Evolutionary conservation across 2,888 invertebrate species (phyloP).

Genomic region (Leptopilina syphax): DNA sequence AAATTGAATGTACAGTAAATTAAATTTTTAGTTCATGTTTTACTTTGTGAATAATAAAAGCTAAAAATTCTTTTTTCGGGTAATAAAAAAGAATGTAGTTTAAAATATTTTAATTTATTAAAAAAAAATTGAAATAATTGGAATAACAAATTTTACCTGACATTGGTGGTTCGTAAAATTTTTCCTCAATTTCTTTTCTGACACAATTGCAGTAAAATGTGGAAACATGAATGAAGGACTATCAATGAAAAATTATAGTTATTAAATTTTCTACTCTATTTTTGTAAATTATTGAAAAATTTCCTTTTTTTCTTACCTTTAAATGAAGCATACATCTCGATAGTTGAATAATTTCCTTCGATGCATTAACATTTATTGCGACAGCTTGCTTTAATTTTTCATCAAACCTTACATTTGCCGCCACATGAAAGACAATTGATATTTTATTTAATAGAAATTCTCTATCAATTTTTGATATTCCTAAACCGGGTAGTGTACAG

Average conservation of each 20-base stretch:
- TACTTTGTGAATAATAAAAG: no score
- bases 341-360: constrained; percentile 86
- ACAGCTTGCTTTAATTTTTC: constrained; percentile 88
- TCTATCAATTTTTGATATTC: constrained; percentile 81
- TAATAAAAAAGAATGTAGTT: no score
- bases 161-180: constrained; percentile 75
- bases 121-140: no score
- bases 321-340: constrained; percentile 85
- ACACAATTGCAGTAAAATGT: constrained; percentile 89
- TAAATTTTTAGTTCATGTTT: no score
- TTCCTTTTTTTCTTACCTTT: constrained; percentile 78
- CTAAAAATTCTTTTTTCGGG: no score
- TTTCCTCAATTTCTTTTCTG: constrained; percentile 72
- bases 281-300: no score
- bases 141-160: constrained; percentile 56
- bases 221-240: constrained; percentile 87
- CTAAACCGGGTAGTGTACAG: constrained; percentile 82
- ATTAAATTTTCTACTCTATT: background rate
- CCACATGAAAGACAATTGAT: constrained; percentile 87
- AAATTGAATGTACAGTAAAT: no score
- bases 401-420: constrained; percentile 94
- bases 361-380: constrained; percentile 88
- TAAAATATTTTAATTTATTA: no score
- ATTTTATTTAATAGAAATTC: constrained; percentile 82
- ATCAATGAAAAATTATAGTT: constrained; percentile 54